Evolutionary conservation across 2,113 vertebrate genomes (phyloP).

Genomic region (Xiphorhynchus elegans): DNA sequence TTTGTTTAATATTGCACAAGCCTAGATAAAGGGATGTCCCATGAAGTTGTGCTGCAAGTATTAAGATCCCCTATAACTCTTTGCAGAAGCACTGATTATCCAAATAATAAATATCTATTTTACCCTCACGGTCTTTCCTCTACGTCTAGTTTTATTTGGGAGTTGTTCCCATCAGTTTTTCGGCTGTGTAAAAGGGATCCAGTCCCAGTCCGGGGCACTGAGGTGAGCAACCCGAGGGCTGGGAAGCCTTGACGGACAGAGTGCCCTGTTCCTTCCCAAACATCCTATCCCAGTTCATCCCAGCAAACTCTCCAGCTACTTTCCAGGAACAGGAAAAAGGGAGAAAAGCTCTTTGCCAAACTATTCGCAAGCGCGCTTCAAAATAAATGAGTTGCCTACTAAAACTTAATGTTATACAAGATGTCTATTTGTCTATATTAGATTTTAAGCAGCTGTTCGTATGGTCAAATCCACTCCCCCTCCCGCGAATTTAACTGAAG

Average conservation of each 20-base stretch:
- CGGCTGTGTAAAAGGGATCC: background rate
- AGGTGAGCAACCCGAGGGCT: background rate
- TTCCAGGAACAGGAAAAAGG: background rate
- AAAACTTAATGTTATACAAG: constrained; percentile 64
- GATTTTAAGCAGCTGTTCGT: constrained; percentile 64
- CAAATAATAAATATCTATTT: background rate
- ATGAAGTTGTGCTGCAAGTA: background rate
- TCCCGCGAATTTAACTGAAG: background rate
- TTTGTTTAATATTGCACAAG: background rate
- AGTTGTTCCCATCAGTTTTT: background rate
- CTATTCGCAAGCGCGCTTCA: background rate
- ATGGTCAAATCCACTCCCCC: background rate
- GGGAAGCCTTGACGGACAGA: background rate
- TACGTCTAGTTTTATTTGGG: background rate
- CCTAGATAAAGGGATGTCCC: background rate
- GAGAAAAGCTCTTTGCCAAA: constrained; percentile 38
- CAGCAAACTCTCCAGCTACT: background rate
- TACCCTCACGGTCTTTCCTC: rapidly evolving
- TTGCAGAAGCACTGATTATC: background rate
- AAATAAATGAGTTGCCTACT: constrained; percentile 63
- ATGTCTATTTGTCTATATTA: constrained; percentile 54
- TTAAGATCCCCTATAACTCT: background rate
- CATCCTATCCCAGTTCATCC: background rate
- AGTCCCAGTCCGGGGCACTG: background rate
- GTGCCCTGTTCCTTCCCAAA: background rate